Evolutionary conservation across 2,113 vertebrate species (phyloP), one percentile per base, ranked within the genome.

Genomic region (Scalopus aquaticus): DNA sequence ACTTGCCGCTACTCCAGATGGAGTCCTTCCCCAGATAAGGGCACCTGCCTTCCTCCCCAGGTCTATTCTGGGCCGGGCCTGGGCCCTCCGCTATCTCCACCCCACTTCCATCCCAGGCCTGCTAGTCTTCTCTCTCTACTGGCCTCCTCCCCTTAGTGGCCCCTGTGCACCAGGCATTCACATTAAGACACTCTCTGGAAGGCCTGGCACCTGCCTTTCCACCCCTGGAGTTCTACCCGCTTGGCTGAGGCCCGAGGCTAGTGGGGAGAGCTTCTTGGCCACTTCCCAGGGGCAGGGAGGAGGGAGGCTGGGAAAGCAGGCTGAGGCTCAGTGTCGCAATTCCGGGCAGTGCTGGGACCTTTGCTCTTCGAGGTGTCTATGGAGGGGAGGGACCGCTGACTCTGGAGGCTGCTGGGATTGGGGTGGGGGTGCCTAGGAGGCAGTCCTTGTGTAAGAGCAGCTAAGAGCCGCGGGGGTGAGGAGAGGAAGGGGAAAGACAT

Each of bases 301-400:
- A 92, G 83, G 72, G 93, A 89, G 91, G 88, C 95, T 95, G 94
- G 94, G 97, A 97, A 92, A 91, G 73, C 70, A 85, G 88, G 92
- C 96, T 77, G 46, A 77, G 80, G 81, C 95, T 87, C 20, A 6
- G 77, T 96, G 95, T 97, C 49, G 96, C 93, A 97, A 97, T 93
- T 88, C 51, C 12, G 20, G 87, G 90, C 95, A 0, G 72, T 30
- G 84, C 95, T 2, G 78, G 94, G 97, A 97, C 97, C 97, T 97
- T 97, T 97, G 97, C 96, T 95, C 97, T 4, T 6, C 1, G 93
- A 96, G 91, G 74, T 96, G 97, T 74, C 96, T 91, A 28, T 92
- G 78, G 93, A 96, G 60, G 82, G 83, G 90, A 87, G 96, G 94
- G 93, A 77, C 83, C 72, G 26, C 91, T n/a, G 72, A 80, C 94